Base-by-base conservation (phyloP, 2,113 vertebrate genomes). In the Mesitornis unicolor region DNA sequence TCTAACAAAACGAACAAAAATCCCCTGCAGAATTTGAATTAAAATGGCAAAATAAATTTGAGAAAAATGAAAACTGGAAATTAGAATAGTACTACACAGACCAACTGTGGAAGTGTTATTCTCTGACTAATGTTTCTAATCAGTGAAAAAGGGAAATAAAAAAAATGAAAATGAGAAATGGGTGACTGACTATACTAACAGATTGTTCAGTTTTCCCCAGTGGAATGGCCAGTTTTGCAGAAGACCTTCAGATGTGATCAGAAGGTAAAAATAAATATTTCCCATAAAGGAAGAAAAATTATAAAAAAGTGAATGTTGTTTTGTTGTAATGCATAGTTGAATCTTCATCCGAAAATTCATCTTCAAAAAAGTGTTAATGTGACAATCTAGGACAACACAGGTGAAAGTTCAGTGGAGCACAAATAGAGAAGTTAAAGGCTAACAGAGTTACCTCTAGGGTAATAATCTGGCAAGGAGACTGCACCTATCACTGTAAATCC, bases 61-160 rank as follows among this genome's bases (percentile, higher is more conserved):
- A 87, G 38, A 78, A 53, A 69, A 77, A 12, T 43, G 21, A 74
- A 74, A 71, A 75, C 3, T 56, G 42, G 28, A 83, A 86, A 74
- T 54, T 59, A 67, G 29, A 81, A 54, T 69, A 57, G 13, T 19
- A 43, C 10, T 56, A 7, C 54, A 21, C 59, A 51, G 28, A 51
- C 12, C 8, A 57, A 8, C 53, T 54, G 38, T 50, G 35, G 28
- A 82, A 63, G 12, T 19, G 25, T 70, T 90, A 87, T 84, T 77
- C 47, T 74, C 64, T 83, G 78, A 78, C 33, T 90, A 76, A 81
- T 95, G 94, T 91, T 87, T 89, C 65, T 78, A 60, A 78, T 89
- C 43, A 65, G 7, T 69, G 75, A 54, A 64, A 63, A 71, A 29
- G 7, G 29, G 28, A 87, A 63, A 43, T 77, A 87, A 93, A 77